A percentile compares a stretch with the other conserved stretches of the same genome.
These are phyloP conservation scores for Pseudochromis fuscus DNA, from an alignment of 2,797 vertebrate species.

Conservation along the genomic window DNA sequence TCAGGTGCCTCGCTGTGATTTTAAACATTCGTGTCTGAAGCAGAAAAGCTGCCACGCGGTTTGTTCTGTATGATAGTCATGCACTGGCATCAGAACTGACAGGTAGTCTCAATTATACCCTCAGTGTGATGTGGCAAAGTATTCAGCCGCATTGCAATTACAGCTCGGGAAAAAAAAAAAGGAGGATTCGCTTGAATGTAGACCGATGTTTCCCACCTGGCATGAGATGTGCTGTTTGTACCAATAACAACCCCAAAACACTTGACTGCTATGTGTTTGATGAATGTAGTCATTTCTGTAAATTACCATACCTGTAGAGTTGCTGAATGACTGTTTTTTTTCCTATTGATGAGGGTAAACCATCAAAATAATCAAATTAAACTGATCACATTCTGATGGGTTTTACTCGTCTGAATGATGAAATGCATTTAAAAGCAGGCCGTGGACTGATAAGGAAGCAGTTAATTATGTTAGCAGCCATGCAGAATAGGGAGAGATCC, in stretches of 20 bases:
- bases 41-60: constrained; percentile 44
- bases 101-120: constrained; percentile 54
- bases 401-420: constrained; percentile 22
- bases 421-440: constrained; percentile 21
- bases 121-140: constrained; percentile 21
- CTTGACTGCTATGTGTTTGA: constrained; percentile 7
- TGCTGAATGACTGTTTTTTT: not conserved
- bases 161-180: constrained; percentile 31
- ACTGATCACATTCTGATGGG: not conserved
- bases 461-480: constrained; percentile 51
- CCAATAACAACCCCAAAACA: constrained; percentile 19
- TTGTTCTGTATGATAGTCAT: constrained; percentile 56
- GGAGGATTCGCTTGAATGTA: constrained; percentile 16
- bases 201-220: constrained; percentile 16
- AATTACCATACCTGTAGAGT: constrained; percentile 21
- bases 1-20: constrained; percentile 34
- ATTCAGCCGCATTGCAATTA: constrained; percentile 46
- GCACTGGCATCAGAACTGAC: constrained; percentile 45
- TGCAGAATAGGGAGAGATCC: constrained; percentile 35
- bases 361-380: not conserved
- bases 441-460: constrained; percentile 35
- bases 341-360: constrained; percentile 5
- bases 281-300: not conserved
- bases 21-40: constrained; percentile 56
- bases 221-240: constrained; percentile 35